Evolutionary conservation across 2,888 invertebrate genomes (phyloP), one percentile per base, ranked within the genome.

Genomic region (Pemphredon lugubris): DNA sequence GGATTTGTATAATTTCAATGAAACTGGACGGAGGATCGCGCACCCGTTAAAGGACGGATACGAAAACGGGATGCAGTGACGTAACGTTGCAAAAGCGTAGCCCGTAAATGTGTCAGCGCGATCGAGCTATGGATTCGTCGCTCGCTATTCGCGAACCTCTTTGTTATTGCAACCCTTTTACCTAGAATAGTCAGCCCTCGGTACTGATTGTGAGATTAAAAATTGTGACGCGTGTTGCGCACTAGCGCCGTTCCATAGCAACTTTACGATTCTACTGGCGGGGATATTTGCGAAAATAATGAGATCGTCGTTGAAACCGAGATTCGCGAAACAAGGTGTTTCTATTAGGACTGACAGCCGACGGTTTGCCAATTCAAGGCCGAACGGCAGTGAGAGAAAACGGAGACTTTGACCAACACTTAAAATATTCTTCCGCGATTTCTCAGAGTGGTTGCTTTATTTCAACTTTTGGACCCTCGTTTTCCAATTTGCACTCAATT

Each of bases 41-140:
- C n/a, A n/a, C 14, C 50, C 48, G 48, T 64, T 55, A 57, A 58
- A 53, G 51, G 40, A 64, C 50, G 51, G 44, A 4, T 37, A 13
- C 44, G 16, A 50, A 50, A 50, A 51, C 68, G 57, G 65, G 57
- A 57, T 45, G 57, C 14, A 50, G 42, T 68, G 65, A 68, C 51
- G 57, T 65, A 68, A 68, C 45, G 18, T 26, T 11, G 51, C 51
- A 65, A 45, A 58, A 63, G 20, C 59, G 59, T 40, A 51, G 60
- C 32, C 50, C 32, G 63, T 16, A 54, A 63, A 63, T 32, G 34
- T 45, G 47, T 16, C 30, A 42, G 13, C n/a, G 40, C 47, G 23
- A n/a, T 3, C 32, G 21, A 16, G 14, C 11, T 11, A 11, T 37
- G 2, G 37, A 11, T 11, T 13, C 37, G 11, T 13, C 14, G 37